Conservation (phyloP, 2,113 vertebrate genomes). For the Hydrolagus affinis region DNA sequence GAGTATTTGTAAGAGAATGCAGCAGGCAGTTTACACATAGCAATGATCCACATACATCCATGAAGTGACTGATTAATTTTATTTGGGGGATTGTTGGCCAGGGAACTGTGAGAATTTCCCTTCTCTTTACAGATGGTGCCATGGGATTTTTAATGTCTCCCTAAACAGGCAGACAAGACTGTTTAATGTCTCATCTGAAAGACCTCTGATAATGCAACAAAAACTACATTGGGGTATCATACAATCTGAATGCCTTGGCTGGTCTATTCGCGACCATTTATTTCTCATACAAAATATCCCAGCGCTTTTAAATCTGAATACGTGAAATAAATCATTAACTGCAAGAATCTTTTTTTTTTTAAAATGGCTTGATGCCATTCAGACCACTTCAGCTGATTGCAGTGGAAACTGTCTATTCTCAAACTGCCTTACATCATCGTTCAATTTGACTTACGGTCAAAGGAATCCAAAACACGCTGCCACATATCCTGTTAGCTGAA, state of each 20-base stretch:
- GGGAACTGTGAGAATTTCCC: no score
- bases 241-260: neutral
- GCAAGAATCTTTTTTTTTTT: neutral
- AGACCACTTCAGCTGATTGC: neutral
- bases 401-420: neutral
- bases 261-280: neutral
- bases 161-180: no score
- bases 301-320: neutral
- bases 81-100: no score
- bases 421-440: neutral
- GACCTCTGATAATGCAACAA: no score
- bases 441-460: neutral
- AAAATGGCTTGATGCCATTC: neutral
- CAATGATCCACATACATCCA: no score
- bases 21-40: no score
- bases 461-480: neutral
- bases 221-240: no score
- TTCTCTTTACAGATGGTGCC: no score
- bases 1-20: no score
- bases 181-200: no score
- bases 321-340: neutral
- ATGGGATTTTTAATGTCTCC: no score
- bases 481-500: neutral
- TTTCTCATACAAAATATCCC: neutral
- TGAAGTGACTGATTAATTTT: no score